Base-by-base conservation (phyloP, 2,888 invertebrate genomes). In the Augochlorella aurata region DNA sequence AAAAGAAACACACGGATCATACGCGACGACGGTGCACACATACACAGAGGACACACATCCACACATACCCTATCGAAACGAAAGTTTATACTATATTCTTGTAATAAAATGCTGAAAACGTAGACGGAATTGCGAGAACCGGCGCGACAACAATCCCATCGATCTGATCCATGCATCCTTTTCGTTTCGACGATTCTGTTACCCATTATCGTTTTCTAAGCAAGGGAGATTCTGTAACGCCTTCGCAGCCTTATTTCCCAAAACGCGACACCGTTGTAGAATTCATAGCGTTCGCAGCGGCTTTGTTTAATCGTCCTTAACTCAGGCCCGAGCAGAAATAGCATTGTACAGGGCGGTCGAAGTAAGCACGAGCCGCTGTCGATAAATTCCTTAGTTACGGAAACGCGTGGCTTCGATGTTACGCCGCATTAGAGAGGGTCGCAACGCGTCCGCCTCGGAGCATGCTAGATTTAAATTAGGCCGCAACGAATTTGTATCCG, bases 51-150 rank as follows among this genome's bases (percentile, higher is more conserved):
- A 63, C 52, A 76, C 66, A 72, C 63, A 74, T 66, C 58, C 44
- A 75, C 61, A 81, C 71, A 44, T 47, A 79, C 88, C 90, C 87
- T 88, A 87, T 85, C 86, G 86, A 89, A 61, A 87, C 83, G 85
- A 92, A 91, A 92, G 90, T 93, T 93, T 93, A 93, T 93, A 93
- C 93, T 93, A 92, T 93, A 93, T 93, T 93, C 91, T 93, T 93
- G 90, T 93, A 93, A 93, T 93, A 93, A 93, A 93, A 93, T 80
- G 88, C 86, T 91, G 85, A 89, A 90, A 90, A 90, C 90, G 81
- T 83, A 84, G 79, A 81, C 49, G 73, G 29, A 79, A 58, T 54
- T 77, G 29, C 79, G 71, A 14, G 61, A 61, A 44, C 10, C 18
- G 63, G 29, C 68, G 38, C 38, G 18, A 14, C 18, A 67, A 12